Conservation (phyloP, 1,140 invertebrate genomes). For the Cyclargus thomasi region DNA sequence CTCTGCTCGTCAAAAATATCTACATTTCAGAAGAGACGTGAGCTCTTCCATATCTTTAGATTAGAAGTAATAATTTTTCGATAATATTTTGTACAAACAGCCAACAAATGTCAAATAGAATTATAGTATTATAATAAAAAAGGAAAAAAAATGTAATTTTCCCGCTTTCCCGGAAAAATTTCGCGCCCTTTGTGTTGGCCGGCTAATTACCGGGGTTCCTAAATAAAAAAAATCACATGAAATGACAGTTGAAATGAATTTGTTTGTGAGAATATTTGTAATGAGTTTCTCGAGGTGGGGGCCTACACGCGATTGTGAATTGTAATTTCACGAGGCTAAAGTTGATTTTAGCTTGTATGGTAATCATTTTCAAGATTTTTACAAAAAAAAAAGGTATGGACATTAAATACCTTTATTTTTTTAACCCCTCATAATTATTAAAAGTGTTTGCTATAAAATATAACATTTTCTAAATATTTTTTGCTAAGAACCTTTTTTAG, state of each 20-base stretch:
- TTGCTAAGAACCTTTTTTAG: no score
- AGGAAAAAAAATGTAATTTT: conserved; percentile 5
- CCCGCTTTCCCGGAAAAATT: conserved; percentile 8
- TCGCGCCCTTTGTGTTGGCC: conserved; percentile 16
- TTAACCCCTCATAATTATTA: no score
- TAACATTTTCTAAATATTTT: no score
- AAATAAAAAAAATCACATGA: conserved; percentile 34
- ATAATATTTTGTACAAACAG: background rate
- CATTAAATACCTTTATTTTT: no score
- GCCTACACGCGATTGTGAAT: background rate
- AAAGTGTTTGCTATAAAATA: no score
- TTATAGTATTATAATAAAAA: background rate
- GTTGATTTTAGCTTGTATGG: background rate
- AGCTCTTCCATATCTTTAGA: no score
- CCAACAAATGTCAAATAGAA: background rate
- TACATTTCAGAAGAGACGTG: no score
- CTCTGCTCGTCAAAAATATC: no score
- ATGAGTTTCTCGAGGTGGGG: conserved; percentile 25
- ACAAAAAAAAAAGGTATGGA: background rate
- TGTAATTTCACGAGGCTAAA: background rate
- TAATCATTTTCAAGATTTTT: background rate
- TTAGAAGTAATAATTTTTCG: no score
- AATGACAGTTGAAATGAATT: conserved; percentile 34
- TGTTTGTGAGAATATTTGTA: conserved; percentile 29
- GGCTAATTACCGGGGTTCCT: conserved; percentile 35